These are phyloP conservation scores for Blomia tropicalis DNA, from an alignment of 2,888 invertebrate genomes.

Conservation along the genomic window DNA sequence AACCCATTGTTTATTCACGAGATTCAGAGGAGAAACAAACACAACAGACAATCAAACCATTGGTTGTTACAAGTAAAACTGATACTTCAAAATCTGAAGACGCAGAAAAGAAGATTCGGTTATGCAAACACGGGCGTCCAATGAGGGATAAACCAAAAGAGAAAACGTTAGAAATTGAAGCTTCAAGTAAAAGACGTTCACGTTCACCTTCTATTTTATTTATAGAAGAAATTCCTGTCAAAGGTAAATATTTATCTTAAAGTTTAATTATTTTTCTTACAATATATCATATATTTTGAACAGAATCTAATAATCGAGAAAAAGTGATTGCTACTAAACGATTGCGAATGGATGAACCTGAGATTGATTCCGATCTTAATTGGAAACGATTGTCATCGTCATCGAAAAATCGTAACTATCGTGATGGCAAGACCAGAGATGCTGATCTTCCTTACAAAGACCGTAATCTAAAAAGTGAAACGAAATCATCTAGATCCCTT, in stretches of 20 bases:
- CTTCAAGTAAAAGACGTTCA: background rate
- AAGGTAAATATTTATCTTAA: background rate
- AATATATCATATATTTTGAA: no score
- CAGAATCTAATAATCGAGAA: no score
- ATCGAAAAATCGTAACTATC: constrained; percentile 58
- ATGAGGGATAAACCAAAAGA: background rate
- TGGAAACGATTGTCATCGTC: constrained; percentile 67
- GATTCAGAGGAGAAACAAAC: background rate
- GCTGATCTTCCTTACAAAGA: constrained; percentile 35
- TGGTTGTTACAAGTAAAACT: background rate
- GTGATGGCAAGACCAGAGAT: constrained; percentile 40
- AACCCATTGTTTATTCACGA: no score
- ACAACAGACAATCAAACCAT: background rate
- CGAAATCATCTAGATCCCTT: background rate
- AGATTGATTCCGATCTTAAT: constrained; percentile 32
- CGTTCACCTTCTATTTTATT: no score
- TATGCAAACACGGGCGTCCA: constrained; percentile 18
- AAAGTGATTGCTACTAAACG: no score
- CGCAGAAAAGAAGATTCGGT: constrained; percentile 32
- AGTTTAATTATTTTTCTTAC: no score
- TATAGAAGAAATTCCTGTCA: no score
- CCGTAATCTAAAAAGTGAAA: constrained; percentile 29
- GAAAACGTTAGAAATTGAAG: background rate
- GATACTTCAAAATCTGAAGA: constrained; percentile 33
- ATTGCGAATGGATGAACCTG: constrained; percentile 22